These are phyloP conservation scores for Carettochelys insculpta DNA, from an alignment of 2,113 vertebrate species.

Conservation along the genomic window DNA sequence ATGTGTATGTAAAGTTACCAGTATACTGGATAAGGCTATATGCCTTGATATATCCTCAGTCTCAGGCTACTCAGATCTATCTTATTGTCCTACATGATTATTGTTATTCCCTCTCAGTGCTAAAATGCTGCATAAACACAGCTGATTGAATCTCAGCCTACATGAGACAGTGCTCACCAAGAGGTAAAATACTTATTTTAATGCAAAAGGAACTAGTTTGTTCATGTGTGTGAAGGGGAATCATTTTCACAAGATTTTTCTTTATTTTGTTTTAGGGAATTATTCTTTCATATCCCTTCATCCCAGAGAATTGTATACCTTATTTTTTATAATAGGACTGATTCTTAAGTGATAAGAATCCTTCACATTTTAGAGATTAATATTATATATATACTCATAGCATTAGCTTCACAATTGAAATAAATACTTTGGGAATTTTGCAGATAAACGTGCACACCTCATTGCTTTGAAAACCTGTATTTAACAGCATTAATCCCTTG, in stretches of 20 bases:
- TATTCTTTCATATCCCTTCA: not conserved
- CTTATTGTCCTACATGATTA: not conserved
- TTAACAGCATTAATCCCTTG: not conserved
- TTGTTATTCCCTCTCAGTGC: not conserved
- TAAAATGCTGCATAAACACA: not conserved
- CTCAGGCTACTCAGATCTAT: not conserved
- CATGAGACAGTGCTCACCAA: not conserved
- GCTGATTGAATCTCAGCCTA: not conserved
- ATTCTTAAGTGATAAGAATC: not conserved
- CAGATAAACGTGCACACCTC: not conserved
- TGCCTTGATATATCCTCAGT: not conserved
- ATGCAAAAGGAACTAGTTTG: not conserved
- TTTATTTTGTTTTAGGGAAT: not conserved
- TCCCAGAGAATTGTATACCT: not conserved
- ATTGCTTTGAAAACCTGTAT: not conserved
- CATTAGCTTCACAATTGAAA: not conserved
- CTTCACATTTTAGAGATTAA: not conserved
- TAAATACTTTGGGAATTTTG: not conserved
- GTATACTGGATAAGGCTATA: not conserved
- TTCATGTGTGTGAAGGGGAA: not conserved
- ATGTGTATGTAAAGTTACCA: not conserved
- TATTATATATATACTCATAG: not conserved
- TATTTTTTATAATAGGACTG: not conserved
- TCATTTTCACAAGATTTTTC: not conserved
- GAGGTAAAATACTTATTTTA: not conserved